These are phyloP conservation scores for Taeniopygia guttata DNA, from an alignment of 2,797 vertebrate genomes.

Conservation along the genomic window DNA sequence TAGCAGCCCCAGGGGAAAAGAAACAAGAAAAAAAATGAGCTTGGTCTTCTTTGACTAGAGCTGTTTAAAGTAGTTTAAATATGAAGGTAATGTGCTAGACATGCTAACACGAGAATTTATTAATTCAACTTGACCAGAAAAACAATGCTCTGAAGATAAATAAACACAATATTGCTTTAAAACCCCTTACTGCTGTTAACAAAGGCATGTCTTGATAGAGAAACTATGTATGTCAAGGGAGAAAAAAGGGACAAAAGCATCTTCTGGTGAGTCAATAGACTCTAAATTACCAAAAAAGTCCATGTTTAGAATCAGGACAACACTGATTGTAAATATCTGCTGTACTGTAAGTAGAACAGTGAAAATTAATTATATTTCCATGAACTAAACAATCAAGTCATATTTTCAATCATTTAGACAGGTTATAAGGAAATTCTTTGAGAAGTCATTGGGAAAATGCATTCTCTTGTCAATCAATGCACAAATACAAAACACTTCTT, in stretches of 20 bases:
- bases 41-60: not conserved
- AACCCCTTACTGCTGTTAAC: not conserved
- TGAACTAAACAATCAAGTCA: not conserved
- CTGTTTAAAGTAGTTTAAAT: not conserved
- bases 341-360: not conserved
- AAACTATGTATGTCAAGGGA: not conserved
- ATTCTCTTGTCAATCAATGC: not conserved
- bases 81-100: not conserved
- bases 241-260: not conserved
- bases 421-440: not conserved
- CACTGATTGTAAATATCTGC: not conserved
- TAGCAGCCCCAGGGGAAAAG: not conserved
- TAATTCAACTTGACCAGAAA: not conserved
- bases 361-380: not conserved
- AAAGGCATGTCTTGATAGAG: not conserved
- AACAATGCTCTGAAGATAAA: not conserved
- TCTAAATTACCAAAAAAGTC: not conserved
- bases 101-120: not conserved
- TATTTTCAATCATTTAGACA: not conserved
- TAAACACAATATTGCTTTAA: not conserved
- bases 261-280: not conserved
- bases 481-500: not conserved
- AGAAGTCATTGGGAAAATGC: not conserved
- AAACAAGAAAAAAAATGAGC: not conserved
- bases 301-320: not conserved